Percentiles rank a stretch among this genome's conserved stretches.
Evolutionary conservation across 2,113 vertebrate genomes (phyloP).

Genomic region (Nicator chloris): DNA sequence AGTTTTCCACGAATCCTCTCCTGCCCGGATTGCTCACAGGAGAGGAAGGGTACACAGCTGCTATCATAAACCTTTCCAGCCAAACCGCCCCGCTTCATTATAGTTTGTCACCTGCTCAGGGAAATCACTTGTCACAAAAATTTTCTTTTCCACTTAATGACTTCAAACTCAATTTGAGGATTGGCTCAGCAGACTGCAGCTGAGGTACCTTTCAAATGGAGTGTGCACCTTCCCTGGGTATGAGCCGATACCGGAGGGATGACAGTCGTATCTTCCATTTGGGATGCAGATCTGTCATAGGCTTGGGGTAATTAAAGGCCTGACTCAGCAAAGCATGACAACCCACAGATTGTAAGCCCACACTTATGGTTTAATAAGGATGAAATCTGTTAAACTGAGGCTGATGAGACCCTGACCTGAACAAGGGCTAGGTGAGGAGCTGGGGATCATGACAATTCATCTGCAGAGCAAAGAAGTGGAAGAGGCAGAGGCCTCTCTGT

Average conservation of each 20-base stretch:
- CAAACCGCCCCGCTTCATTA: slow-evolving; percentile 30
- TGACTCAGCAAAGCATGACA: neutral
- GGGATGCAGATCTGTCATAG: neutral
- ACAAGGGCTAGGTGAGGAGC: neutral
- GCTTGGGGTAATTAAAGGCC: neutral
- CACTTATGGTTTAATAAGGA: neutral
- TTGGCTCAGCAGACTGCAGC: neutral
- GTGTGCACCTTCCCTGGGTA: neutral
- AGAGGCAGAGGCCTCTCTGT: neutral
- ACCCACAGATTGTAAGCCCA: neutral
- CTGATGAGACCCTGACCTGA: neutral
- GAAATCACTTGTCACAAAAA: slow-evolving; percentile 67
- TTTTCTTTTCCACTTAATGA: slow-evolving; percentile 68
- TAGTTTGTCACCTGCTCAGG: slow-evolving; percentile 62
- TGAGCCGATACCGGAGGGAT: neutral
- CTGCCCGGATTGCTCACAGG: neutral
- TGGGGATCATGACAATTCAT: neutral
- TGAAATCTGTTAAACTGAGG: neutral
- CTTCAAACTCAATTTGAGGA: slow-evolving; percentile 60
- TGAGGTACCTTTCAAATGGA: neutral
- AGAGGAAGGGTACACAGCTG: slow-evolving; percentile 33
- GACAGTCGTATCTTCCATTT: neutral
- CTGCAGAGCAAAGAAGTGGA: neutral
- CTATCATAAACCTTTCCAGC: slow-evolving; percentile 47
- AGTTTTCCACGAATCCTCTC: neutral